Evolutionary conservation across 2,888 invertebrate species (phyloP).

Genomic region (Metellina segmentata): DNA sequence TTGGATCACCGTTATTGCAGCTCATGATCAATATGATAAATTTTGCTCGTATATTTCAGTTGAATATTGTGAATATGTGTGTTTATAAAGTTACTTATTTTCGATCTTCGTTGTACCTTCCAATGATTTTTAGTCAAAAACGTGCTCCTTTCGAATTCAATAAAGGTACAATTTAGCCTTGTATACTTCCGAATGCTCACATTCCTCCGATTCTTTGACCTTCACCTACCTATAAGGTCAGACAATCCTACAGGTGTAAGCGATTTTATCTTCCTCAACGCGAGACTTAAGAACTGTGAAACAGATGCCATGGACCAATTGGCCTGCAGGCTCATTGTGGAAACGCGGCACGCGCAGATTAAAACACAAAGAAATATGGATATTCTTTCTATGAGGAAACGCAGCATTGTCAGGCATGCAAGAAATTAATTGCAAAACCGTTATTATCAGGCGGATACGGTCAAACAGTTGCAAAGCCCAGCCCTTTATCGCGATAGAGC

Average conservation of each 20-base stretch:
- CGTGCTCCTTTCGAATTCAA: too few relatives aligned
- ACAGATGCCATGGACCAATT: neutral
- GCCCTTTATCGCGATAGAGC: neutral
- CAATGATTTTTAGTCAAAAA: too few relatives aligned
- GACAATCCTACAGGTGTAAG: neutral
- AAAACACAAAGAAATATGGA: conserved; percentile 30
- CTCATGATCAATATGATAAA: too few relatives aligned
- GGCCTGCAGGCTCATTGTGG: neutral
- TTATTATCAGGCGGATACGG: conserved; percentile 14
- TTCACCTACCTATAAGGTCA: conserved; percentile 32
- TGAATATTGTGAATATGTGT: too few relatives aligned
- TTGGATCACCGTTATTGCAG: too few relatives aligned
- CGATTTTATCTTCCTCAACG: conserved; percentile 11
- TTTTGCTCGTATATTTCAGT: too few relatives aligned
- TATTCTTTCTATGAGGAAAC: neutral
- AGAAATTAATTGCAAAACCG: conserved; percentile 2
- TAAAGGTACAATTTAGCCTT: too few relatives aligned
- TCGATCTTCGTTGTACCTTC: too few relatives aligned
- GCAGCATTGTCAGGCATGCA: too few relatives aligned
- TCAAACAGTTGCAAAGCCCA: conserved; percentile 4
- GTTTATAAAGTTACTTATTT: too few relatives aligned
- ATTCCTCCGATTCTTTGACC: neutral
- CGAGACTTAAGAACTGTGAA: neutral
- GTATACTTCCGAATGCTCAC: too few relatives aligned
- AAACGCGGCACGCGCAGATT: conserved; percentile 16